Evolutionary conservation across 1,140 invertebrate species (phyloP), one percentile per base, ranked within the genome.

Genomic region (Holcopasites calliopsidis): DNA sequence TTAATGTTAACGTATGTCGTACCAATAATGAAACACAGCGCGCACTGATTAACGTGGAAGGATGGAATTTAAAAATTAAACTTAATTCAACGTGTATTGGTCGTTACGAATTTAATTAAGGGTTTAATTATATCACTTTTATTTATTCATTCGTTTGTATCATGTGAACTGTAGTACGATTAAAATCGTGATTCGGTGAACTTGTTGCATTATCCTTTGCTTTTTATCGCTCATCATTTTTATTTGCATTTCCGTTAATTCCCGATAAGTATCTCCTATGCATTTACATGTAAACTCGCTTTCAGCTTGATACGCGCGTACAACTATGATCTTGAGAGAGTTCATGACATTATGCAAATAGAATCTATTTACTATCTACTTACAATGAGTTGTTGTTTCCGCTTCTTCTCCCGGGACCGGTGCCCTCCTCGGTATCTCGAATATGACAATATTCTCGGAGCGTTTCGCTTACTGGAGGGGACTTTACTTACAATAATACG

Each of bases 271-370:
- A 35, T 54, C 49, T 33, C 35, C 13, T 35, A 42, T 10, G 47
- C 2, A 31, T 54, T 13, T n/a, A 31, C 49, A 38, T 54, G 33
- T 44, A 49, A 38, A 33, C 40, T 47, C 35, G 21, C 28, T 3
- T 16, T n/a, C 31, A n/a, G 60, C 23, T 54, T 28, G 61, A 66
- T n/a, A 65, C 52, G 13, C 47, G 47, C 47, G 28, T 16, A 26
- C 8, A 42, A 40, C 28, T 28, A 42, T 11, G 54, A 44, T 26
- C 35, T 35, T 21, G 71, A 40, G 38, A 66, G 44, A 73, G 21
- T 73, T 73, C 31, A 47, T 26, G 23, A 44, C 38, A 47, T 73
- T 73, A 73, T 73, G 71, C 71, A 73, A 73, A 73, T 64, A 44
- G 49, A 52, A 35, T 66, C 71, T 73, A 54, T 65, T 54, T 65